Conservation (phyloP, 2,797 vertebrate species). For the Scleropages formosus region DNA sequence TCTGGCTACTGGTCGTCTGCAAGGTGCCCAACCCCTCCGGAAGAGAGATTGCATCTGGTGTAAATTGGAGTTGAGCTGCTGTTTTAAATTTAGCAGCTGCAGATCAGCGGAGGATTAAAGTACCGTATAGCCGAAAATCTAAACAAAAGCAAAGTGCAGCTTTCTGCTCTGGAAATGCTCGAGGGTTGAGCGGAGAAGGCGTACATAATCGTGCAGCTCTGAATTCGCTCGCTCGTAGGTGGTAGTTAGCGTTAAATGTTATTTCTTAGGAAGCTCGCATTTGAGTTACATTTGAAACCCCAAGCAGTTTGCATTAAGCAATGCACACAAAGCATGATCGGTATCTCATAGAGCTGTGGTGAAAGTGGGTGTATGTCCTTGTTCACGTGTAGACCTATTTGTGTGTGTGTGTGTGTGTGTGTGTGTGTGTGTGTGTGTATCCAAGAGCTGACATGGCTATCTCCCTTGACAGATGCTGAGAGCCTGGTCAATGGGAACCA, state of each 20-base stretch:
- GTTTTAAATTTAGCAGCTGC: slow-evolving; percentile 40
- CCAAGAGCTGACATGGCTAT: not conserved
- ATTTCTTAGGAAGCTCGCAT: too few species aligned
- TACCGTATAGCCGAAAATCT: not conserved
- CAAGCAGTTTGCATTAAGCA: not conserved
- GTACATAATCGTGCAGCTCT: too few species aligned
- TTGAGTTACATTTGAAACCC: not conserved
- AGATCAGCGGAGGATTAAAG: slow-evolving; percentile 32
- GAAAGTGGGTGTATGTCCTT: not conserved
- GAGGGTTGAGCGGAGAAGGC: not conserved
- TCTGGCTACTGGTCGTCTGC: not conserved
- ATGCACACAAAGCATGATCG: not conserved
- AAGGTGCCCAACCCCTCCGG: slow-evolving; percentile 45
- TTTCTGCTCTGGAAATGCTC: not conserved
- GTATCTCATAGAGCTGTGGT: not conserved
- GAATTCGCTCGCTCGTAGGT: too few species aligned
- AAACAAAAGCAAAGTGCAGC: not conserved
- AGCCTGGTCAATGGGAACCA: slow-evolving; percentile 84
- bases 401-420: not conserved
- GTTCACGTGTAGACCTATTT: too few species aligned
- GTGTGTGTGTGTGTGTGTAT: not conserved
- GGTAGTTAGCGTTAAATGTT: too few species aligned
- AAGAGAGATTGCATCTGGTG: slow-evolving; percentile 61
- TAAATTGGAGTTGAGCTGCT: slow-evolving; percentile 51
- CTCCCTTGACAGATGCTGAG: slow-evolving; percentile 64